Evolutionary conservation across 1,140 invertebrate genomes (phyloP), one percentile per base, ranked within the genome.

Genomic region (Micrasema minimum): DNA sequence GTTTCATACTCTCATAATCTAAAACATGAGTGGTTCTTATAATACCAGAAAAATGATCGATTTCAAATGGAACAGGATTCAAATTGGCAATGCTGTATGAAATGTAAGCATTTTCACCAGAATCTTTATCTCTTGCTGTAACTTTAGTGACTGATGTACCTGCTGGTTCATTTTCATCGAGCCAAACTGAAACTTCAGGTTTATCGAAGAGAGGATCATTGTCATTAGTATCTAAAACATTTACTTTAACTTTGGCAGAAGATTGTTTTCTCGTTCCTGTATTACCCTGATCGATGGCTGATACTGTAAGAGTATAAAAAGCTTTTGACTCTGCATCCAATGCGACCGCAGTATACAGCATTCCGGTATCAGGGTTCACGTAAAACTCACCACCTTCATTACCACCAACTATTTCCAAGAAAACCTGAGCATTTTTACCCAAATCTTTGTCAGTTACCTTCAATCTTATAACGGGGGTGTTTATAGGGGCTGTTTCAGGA

Each of bases 91-190:
- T 92, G 71, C 93, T 94, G 84, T 96, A 99, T 0, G 94, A 96
- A 74, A 99, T 91, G 81, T 96, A 95, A 12, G 95, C 93, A 83
- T 99, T 99, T 78, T 98, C 96, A 1, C 94, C 95, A 2, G 91
- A 91, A 81, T 99, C 97, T 12, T 85, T 88, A 80, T 99, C 97
- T 50, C 88, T 89, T 0, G 96, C 97, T 14, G 88, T 87, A 0
- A 97, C 90, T 75, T 91, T 92, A 0, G 91, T 90, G 1, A 98
- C 93, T 2, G 89, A 88, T 0, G 91, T 90, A 0, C 95, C 95
- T 1, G 90, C 87, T 0, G 93, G 90, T 79, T 96, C 90, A 80
- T 98, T 98, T 82, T 99, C 96, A 62, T 93, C 89, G 1, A 94
- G 80, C 72, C 80, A 87, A 0, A 93, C 88, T 20, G 88, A 86